These are phyloP conservation scores for Nannospalax galili DNA, from an alignment of 2,113 vertebrate genomes.

Conservation along the genomic window DNA sequence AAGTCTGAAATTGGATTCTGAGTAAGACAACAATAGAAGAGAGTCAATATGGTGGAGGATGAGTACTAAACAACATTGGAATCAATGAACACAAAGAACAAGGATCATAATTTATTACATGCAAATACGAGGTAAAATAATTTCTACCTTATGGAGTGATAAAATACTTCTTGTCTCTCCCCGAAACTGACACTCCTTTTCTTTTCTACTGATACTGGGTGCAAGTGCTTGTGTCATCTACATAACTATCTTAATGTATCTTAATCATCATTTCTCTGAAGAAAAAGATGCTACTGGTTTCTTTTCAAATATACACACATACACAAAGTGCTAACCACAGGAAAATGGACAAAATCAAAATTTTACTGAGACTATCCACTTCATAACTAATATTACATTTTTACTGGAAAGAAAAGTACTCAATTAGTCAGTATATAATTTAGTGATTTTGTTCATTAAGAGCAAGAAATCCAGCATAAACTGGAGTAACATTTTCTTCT, in stretches of 20 bases:
- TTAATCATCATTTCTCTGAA: constrained; percentile 23
- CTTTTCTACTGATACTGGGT: background rate
- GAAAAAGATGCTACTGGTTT: constrained; percentile 5
- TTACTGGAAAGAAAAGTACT: constrained; percentile 29
- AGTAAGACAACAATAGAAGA: background rate
- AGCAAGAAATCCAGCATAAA: constrained; percentile 7
- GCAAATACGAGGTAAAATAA: constrained; percentile 13
- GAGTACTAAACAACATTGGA: background rate
- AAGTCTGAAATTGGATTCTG: background rate
- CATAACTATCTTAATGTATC: background rate
- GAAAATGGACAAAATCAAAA: background rate
- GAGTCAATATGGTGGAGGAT: background rate
- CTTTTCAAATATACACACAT: constrained; percentile 30
- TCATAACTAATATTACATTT: constrained; percentile 41
- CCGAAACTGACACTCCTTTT: background rate
- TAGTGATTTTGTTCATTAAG: constrained; percentile 4
- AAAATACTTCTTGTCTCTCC: background rate
- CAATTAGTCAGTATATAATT: constrained; percentile 18
- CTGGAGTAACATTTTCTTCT: constrained; percentile 29
- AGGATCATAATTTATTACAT: background rate
- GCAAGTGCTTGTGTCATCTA: background rate
- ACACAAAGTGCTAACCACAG: background rate
- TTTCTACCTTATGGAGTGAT: background rate
- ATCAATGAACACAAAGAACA: background rate
- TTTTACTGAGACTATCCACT: background rate